Evolutionary conservation across 2,888 invertebrate genomes (phyloP), one percentile per base, ranked within the genome.

Genomic region (Parnassius smintheus): DNA sequence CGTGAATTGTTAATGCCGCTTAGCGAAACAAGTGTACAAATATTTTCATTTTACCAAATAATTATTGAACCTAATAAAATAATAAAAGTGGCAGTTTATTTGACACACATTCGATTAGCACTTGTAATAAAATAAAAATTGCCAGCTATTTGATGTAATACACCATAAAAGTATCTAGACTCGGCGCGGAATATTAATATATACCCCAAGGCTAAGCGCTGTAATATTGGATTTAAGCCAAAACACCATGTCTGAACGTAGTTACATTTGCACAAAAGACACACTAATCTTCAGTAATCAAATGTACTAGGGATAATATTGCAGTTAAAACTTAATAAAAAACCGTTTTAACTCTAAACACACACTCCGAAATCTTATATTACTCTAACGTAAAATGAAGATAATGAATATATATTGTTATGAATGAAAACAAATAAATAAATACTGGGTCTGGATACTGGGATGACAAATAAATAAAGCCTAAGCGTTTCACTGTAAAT

Each of bases 171-270:
- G 41, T 62, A 65, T 51, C 61, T 48, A 62, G 62, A 66, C 62
- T 67, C 61, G 59, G 58, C 56, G 61, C 60, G 68, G 69, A 74
- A 74, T 77, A 75, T 71, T 73, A 75, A 71, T 73, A 75, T 76
- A 73, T 80, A 77, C 72, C 76, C 75, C 72, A 80, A 78, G 76
- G 68, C 74, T 70, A 67, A 72, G 70, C 72, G 76, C 78, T 77
- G 77, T 77, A 76, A 77, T 75, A 73, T 82, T 87, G 87, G 87
- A 83, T 68, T 69, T 70, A 66, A 69, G 86, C 88, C 88, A 87
- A 83, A 80, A 80, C 75, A 80, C 79, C 78, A 78, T 80, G 86
- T 84, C 84, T 82, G 83, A 80, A 80, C 77, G 78, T 76, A 81
- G 79, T 82, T 81, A 84, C 82, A 84, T 81, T 82, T 81, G 80